Evolutionary conservation across 1,140 invertebrate species (phyloP), one percentile per base, ranked within the genome.

Genomic region (Radopholus similis): DNA sequence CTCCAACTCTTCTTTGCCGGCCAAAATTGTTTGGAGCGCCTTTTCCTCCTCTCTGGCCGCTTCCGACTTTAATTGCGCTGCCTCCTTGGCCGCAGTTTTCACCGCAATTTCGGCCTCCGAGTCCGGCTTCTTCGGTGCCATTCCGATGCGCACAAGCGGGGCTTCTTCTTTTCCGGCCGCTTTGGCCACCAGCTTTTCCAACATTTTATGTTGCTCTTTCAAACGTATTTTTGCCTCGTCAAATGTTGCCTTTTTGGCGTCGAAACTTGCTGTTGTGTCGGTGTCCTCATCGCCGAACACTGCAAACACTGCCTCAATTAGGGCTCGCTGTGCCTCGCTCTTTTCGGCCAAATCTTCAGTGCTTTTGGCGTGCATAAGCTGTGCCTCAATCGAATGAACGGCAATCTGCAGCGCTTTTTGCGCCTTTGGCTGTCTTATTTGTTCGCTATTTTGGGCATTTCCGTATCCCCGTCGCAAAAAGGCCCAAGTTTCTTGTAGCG

Each of bases 1-100:
- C 23, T 68, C 64, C 18, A 9, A 51, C 21, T 66, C 47, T 35
- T 66, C 64, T 3, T 28, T 54, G n/a, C 26, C 28, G 26, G 42
- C 23, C 32, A 66, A 28, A 28, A 30, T 34, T 6, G 28, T 32
- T 1, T n/a, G n/a, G 47, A 47, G 42, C 47, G 42, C 21, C 26
- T 37, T 13, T 57, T 44, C 5, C 40, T 66, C 64, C 13, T 66
- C 34, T 28, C 32, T 66, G 42, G 37, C 21, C 23, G 34, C 35
- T 68, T 49, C 42, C 13, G 37, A 44, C n/a, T 35, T 23, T 15
- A 2, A 15, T 63, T 63, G 21, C 15, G 59, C 59, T 13, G 32
- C 32, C 26, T 63, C 40, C 9, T 23, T 6, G 8, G 30, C 23
- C 30, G 23, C 47, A 23, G 9, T 51, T 26, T 51, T 51, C 47